Conservation (phyloP, 2,797 vertebrate species). For the Anniella stebbinsi region DNA sequence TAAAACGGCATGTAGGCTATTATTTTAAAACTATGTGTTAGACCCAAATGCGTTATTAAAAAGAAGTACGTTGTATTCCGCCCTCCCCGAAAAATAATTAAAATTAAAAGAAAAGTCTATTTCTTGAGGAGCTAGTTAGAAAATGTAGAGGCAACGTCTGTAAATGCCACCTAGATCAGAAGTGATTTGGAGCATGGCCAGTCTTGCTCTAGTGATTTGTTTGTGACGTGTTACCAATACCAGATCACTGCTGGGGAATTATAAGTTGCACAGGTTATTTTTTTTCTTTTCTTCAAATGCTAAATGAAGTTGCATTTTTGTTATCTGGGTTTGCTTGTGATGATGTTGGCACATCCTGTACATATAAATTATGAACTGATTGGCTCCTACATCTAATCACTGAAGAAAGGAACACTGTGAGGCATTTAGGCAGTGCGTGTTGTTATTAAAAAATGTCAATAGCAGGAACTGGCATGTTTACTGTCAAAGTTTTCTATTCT, state of each 20-base stretch:
- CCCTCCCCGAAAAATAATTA: not conserved
- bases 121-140: not conserved
- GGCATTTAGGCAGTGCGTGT: conserved; percentile 1
- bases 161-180: not conserved
- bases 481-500: conserved; percentile 39
- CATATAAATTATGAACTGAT: conserved; percentile 13
- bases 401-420: not conserved
- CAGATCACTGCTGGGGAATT: not conserved
- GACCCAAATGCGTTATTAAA: not conserved
- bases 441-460: conserved; percentile 1
- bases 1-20: not conserved
- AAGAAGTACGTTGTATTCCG: no score
- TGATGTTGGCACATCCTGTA: conserved; percentile 15
- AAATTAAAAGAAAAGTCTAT: not conserved
- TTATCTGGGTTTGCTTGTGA: conserved; percentile 23
- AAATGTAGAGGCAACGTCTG: not conserved
- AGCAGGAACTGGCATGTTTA: not conserved
- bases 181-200: not conserved
- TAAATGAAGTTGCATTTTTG: conserved; percentile 2
- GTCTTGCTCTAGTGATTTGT: not conserved
- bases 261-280: conserved; percentile 11
- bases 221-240: not conserved
- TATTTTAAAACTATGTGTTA: not conserved
- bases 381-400: conserved; percentile 15
- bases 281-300: not conserved